phyloP scores from a whole-genome alignment of 2,113 vertebrate species.

The Raphicerus campestris region DNA sequence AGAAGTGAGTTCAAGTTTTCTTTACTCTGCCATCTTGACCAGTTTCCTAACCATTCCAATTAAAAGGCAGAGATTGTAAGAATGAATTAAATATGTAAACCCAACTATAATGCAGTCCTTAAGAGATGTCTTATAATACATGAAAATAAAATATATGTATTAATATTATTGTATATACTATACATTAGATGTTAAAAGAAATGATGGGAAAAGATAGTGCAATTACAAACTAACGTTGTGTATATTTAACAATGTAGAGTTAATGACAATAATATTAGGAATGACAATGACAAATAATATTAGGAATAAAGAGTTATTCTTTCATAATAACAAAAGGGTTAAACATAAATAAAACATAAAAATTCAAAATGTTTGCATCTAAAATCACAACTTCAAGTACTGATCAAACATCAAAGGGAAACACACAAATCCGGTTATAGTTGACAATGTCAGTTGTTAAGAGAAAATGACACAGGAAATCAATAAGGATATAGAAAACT shows the following conservation, averaged over 20 bases:
- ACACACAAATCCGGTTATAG: not conserved
- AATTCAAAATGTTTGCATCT: not conserved
- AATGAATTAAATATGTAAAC: not conserved
- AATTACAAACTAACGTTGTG: not conserved
- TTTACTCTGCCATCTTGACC: not conserved
- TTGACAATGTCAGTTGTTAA: not conserved
- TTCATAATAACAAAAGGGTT: not conserved
- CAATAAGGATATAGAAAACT: not conserved
- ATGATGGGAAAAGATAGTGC: not conserved
- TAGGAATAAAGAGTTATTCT: not conserved
- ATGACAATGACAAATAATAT: not conserved
- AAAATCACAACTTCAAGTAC: not conserved
- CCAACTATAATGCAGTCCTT: not conserved
- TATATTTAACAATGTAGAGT: not conserved
- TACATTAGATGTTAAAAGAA: not conserved
- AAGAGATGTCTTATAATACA: not conserved
- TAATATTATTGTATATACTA: not conserved
- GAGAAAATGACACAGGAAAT: not conserved
- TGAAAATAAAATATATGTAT: not conserved
- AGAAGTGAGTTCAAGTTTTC: not conserved
- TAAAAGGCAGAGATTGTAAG: not conserved
- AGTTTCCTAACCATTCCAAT: not conserved
- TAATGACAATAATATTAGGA: not conserved
- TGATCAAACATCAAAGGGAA: not conserved
- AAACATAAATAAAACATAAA: not conserved